phyloP scores from a whole-genome alignment of 1,140 invertebrate species.

The Ceratosolen fusciceps region DNA sequence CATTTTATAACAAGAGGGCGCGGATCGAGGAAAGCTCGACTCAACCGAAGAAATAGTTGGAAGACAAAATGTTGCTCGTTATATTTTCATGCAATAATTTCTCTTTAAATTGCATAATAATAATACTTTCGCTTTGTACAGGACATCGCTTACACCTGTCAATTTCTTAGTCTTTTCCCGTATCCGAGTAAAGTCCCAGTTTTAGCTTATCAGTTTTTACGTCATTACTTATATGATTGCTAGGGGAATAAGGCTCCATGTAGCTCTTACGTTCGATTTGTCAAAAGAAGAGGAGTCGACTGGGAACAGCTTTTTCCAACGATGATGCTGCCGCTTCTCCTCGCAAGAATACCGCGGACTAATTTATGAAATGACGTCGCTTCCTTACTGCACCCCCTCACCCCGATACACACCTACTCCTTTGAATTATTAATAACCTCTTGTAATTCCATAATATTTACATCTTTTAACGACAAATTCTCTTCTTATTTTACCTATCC shows the following conservation, averaged over 20 bases:
- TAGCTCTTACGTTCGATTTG: not conserved
- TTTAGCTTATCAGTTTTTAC: not conserved
- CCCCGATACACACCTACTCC: too few species aligned
- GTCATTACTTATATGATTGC: not conserved
- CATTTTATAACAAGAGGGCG: too few species aligned
- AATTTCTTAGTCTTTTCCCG: not conserved
- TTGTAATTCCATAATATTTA: too few species aligned
- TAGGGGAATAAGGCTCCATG: not conserved
- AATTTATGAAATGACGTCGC: not conserved
- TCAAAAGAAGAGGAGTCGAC: not conserved
- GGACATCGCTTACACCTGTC: not conserved
- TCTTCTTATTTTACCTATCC: too few species aligned
- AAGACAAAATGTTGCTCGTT: not conserved
- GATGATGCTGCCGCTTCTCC: not conserved
- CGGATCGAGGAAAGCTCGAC: too few species aligned
- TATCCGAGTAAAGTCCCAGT: not conserved
- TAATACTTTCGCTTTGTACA: not conserved
- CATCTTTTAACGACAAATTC: not conserved
- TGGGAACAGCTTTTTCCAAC: not conserved
- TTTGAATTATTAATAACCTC: too few species aligned
- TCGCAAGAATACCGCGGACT: not conserved
- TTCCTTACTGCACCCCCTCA: not conserved
- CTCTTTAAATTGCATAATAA: not conserved
- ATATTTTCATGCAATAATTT: slow-evolving; percentile 19
- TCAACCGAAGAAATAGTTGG: not conserved